These are phyloP conservation scores for Liodrosophila aerea DNA, from an alignment of 2,888 invertebrate genomes.

Conservation along the genomic window DNA sequence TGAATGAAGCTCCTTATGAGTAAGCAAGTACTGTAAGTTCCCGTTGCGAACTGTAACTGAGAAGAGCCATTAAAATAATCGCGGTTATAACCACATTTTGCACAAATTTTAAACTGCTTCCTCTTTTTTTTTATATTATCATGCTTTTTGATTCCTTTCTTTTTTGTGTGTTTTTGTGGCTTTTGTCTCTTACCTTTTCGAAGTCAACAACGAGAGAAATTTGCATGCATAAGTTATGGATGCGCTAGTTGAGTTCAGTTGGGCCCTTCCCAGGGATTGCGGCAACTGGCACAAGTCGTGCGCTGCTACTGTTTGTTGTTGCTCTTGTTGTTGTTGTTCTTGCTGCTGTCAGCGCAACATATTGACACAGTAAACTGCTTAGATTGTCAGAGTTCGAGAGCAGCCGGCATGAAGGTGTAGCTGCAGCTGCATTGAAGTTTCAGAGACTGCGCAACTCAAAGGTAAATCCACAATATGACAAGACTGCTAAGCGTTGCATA, in stretches of 20 bases:
- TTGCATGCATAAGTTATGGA: constrained; percentile 76
- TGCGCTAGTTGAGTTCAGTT: constrained; percentile 33
- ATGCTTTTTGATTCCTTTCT: constrained; percentile 22
- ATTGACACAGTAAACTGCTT: constrained; percentile 75
- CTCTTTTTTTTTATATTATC: constrained; percentile 8
- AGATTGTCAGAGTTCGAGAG: constrained; percentile 75
- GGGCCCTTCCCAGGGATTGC: constrained; percentile 17
- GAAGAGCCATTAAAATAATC: constrained; percentile 73
- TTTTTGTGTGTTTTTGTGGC: constrained; percentile 26
- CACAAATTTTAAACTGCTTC: constrained; percentile 53
- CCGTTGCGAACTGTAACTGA: constrained; percentile 47
- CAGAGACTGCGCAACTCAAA: constrained; percentile 52
- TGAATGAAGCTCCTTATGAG: constrained; percentile 18
- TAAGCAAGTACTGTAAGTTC: constrained; percentile 51
- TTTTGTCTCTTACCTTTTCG: constrained; percentile 57
- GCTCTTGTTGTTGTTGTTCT: constrained; percentile 3
- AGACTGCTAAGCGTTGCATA: constrained; percentile 50
- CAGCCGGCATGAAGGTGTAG: constrained; percentile 21
- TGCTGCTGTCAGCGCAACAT: constrained; percentile 55
- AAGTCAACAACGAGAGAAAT: constrained; percentile 61
- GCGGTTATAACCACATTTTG: constrained; percentile 70
- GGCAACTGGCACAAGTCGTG: constrained; percentile 38
- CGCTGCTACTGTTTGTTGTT: constrained; percentile 9
- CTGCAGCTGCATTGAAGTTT: constrained; percentile 61
- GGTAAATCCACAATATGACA: constrained; percentile 49